Evolutionary conservation across 2,888 invertebrate genomes (phyloP), one percentile per base, ranked within the genome.

Genomic region (Oligia latruncula): DNA sequence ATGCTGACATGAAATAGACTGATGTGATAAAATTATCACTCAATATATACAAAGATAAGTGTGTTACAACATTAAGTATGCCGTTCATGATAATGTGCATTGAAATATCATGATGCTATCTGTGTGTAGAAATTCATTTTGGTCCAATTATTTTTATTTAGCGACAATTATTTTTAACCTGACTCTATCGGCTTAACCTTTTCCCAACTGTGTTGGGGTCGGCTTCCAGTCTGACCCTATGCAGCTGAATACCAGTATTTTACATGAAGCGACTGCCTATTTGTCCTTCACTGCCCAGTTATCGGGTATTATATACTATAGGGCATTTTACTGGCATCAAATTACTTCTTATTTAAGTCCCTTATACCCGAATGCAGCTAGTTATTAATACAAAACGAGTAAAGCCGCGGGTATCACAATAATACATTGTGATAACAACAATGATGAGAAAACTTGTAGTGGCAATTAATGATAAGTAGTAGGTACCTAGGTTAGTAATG

Each of bases 401-500:
- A 6, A 79, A 79, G 23, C 23, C 23, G 15, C n/a, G 11, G 17
- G 4, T 43, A 5, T 17, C 17, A 17, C 29, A 23, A 78, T 29
- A 43, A 43, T n/a, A n/a, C 9, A 9, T 29, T 9, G 43, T 43
- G 43, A 43, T 35, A 43, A 62, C 3, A 9, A 70, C 62, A 70
- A 64, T 64, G n/a, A n/a, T 65, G 17, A 29, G 35, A 66, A 1
- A 40, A 82, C 58, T 58, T 66, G 8, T 58, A 74, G 23, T 29
- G 29, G 29, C 29, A n/a, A 66, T 40, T 58, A 49, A 15, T 66
- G 75, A 80, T 82, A 82, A 66, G n/a, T 40, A 40, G 5, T 40
- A 5, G 40, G 5, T 60, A 23, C 35, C 4, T 49, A 58, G 4
- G 20, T 55, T 40, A 23, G 29, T 49, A 4, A 52, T 49, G 15